Base-by-base conservation (phyloP, 2,888 invertebrate genomes). In the Malthinus flaveolus region DNA sequence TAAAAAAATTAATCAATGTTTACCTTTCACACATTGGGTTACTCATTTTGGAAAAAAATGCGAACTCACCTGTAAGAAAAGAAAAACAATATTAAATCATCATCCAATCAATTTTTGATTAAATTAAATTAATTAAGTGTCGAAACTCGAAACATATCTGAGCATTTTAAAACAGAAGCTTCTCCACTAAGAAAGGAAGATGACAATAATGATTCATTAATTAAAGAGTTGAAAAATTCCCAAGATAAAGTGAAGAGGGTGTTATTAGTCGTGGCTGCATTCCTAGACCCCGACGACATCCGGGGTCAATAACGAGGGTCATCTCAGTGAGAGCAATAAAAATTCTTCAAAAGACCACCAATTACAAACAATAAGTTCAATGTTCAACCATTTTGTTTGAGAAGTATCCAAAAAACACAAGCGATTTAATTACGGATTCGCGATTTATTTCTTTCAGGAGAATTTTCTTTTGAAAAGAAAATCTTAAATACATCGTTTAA, bases 221-320 rank as follows among this genome's bases (percentile, higher is more conserved):
- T 50, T 50, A 50, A 42, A 42, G 36, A 5, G 10, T 36, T 37
- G 23, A 10, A 35, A 33, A 9, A 37, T 49, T 23, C 42, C n/a
- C 32, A 49, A 37, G 11, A 35, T 9, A 35, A 48, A 15, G 15
- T 8, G 9, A 44, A 51, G 44, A 56, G 56, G 56, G 50, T 56
- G 50, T 35, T 32, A 48, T 15, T 35, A 23, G 35, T 32, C 34
- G 47, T n/a, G n/a, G 31, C 56, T 46, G 37, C 56, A 56, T 56
- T 56, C 56, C 56, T 36, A 39, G 37, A 46, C 46, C 50, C 50
- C 32, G 33, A 23, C 35, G 50, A 49, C 51, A 53, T 58, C 58
- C 53, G 58, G 58, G 57, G 58, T 58, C 58, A 58, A 44, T 45
- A 47, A 45, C 49, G 37, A 47, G 53, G 53, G 58, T 52, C 58